Conservation (phyloP, 2,797 vertebrate genomes). For the Myotis daubentonii region DNA sequence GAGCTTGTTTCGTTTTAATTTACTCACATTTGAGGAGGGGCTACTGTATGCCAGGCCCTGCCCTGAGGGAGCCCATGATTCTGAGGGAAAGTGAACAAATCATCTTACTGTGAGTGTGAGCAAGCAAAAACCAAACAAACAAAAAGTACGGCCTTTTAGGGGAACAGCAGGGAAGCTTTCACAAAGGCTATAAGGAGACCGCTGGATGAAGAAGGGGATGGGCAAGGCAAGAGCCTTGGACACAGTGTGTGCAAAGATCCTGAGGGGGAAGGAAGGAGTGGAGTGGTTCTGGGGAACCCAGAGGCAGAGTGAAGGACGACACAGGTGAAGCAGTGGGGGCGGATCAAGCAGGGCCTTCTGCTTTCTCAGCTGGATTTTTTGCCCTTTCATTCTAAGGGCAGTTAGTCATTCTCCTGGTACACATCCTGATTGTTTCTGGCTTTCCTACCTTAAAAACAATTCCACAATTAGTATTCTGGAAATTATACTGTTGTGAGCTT, state of each 20-base stretch:
- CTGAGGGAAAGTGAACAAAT: not conserved
- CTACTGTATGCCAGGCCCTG: too few relatives aligned
- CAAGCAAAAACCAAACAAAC: not conserved
- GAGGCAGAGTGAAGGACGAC: not conserved
- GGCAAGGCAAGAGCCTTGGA: not conserved
- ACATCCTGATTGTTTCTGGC: not conserved
- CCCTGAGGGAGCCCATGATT: not conserved
- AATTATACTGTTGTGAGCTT: not conserved
- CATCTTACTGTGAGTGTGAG: not conserved
- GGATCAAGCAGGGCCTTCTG: not conserved
- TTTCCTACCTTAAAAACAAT: not conserved
- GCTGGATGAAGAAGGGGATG: not conserved
- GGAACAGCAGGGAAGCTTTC: not conserved
- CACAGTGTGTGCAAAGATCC: not conserved
- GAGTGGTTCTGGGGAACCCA: not conserved
- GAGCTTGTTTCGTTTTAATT: not conserved
- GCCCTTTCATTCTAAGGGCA: not conserved
- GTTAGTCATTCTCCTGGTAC: not conserved
- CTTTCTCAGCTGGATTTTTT: not conserved
- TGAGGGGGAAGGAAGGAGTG: not conserved
- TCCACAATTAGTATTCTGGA: not conserved
- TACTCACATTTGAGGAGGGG: not conserved
- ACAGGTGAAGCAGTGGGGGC: not conserved
- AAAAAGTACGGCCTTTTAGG: too few relatives aligned
- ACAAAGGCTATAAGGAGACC: not conserved